phyloP scores from a whole-genome alignment of 2,888 invertebrate species.

The Drosophila koepferae region DNA sequence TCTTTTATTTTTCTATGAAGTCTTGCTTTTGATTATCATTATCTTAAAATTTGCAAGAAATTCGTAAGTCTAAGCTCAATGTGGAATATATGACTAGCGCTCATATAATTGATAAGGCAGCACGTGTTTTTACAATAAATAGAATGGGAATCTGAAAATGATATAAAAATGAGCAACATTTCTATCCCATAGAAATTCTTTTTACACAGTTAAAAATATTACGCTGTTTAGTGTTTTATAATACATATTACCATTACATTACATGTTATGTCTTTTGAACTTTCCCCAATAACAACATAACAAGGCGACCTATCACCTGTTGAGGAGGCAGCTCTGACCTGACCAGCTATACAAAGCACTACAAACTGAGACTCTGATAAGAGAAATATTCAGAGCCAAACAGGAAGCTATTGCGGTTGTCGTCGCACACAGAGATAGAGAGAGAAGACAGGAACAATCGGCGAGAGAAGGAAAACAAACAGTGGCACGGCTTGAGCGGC shows the following conservation, averaged over 20 bases:
- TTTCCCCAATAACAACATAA: background rate
- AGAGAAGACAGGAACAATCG: constrained; percentile 31
- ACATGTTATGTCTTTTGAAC: background rate
- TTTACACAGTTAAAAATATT: no score
- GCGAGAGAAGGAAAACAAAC: constrained; percentile 18
- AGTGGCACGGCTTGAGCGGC: constrained; percentile 19
- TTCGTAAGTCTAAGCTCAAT: background rate
- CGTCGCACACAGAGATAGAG: background rate
- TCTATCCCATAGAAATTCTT: background rate
- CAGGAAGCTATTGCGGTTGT: constrained; percentile 59
- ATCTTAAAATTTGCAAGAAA: constrained; percentile 20
- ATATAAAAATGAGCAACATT: background rate
- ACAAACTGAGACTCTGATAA: constrained; percentile 67
- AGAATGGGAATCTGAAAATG: background rate
- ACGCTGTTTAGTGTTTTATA: background rate
- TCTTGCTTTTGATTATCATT: constrained; percentile 8
- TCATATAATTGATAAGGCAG: constrained; percentile 3
- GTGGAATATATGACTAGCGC: background rate
- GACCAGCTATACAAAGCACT: constrained; percentile 34
- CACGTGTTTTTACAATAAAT: background rate
- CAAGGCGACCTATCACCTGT: constrained; percentile 1
- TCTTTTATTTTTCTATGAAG: background rate
- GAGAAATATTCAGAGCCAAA: constrained; percentile 44
- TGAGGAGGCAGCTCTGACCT: constrained; percentile 26
- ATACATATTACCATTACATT: background rate